phyloP scores from a whole-genome alignment of 1,140 invertebrate genomes.

The Apis florea region DNA sequence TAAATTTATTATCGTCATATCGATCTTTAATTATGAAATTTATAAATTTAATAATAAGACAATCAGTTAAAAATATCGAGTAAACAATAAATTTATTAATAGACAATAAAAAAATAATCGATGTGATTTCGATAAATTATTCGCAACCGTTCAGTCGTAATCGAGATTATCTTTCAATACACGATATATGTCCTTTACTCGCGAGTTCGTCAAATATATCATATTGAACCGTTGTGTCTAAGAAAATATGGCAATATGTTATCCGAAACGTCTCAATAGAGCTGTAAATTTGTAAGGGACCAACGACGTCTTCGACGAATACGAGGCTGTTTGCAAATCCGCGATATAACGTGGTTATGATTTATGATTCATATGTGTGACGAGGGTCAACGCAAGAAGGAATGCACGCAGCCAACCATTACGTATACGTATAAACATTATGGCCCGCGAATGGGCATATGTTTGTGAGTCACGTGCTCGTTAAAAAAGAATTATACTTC shows the following conservation, averaged over 20 bases:
- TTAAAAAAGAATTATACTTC: conserved; percentile 32
- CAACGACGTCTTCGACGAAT: conserved; percentile 20
- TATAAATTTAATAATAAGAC: not conserved
- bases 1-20: too few relatives aligned
- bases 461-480: conserved; percentile 35
- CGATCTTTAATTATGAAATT: too few relatives aligned
- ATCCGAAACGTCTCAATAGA: conserved; percentile 14
- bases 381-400: conserved; percentile 37
- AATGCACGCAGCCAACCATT: conserved; percentile 35
- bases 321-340: conserved; percentile 37
- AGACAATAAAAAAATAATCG: too few relatives aligned
- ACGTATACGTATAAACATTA: conserved; percentile 36
- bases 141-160: not conserved
- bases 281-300: conserved; percentile 27
- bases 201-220: conserved; percentile 1
- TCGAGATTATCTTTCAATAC: not conserved
- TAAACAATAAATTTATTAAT: not conserved
- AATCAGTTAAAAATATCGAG: not conserved
- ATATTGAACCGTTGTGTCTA: conserved; percentile 2
- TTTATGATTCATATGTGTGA: conserved; percentile 43
- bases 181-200: not conserved
- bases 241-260: not conserved
- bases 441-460: conserved; percentile 28
- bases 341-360: conserved; percentile 36
- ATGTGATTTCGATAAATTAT: not conserved